Evolutionary conservation across 2,797 vertebrate species (phyloP), one percentile per base, ranked within the genome.

Genomic region (Hylomyscus alleni): DNA sequence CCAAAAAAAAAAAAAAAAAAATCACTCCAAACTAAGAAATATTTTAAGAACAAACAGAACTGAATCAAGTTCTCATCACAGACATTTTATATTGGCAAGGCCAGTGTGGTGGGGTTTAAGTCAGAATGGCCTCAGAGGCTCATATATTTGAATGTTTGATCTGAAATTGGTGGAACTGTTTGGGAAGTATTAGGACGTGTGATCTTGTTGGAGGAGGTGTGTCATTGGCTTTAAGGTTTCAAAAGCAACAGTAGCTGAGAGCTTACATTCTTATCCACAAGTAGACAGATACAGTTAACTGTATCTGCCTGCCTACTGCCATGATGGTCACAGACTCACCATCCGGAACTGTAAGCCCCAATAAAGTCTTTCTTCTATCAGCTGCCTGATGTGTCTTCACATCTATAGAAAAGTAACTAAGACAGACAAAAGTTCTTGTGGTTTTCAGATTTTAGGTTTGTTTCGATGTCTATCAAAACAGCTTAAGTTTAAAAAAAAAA

Each of bases 1-100:
- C 81, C 40, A 92, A 93, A 93, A 69, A 37, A 31, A 67, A 93
- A 69, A 37, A 31, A 67, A 65, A 67, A 72, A 95, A 96, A 88
- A 92, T 82, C 81, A 94, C 24, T 67, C 87, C 78, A 91, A 92
- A 80, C 1, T 24, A 60, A 85, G 62, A 11, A 86, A 65, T 72
- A n/a, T 47, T 93, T 91, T 95, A 73, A 80, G 56, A 93, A n/a
- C 44, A 52, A 67, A 89, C 29, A 76, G 47, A 96, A 56, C 0
- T 56, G 47, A 89, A 92, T n/a, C 60, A 44, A 85, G 62, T 91
- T 8, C 90, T 52, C n/a, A 72, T 40, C 6, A 3, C 72, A 89
- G n/a, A 7, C 90, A n/a, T 76, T 94, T 83, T 44, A 69, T 52
- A 89, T 12, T 60, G 62, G 47, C 37, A 81, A 91, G 29, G 60